A percentile compares a stretch with the other conserved stretches of the same genome.
Conservation (phyloP, 2,888 invertebrate genomes). For the Lasius platythorax region DNA sequence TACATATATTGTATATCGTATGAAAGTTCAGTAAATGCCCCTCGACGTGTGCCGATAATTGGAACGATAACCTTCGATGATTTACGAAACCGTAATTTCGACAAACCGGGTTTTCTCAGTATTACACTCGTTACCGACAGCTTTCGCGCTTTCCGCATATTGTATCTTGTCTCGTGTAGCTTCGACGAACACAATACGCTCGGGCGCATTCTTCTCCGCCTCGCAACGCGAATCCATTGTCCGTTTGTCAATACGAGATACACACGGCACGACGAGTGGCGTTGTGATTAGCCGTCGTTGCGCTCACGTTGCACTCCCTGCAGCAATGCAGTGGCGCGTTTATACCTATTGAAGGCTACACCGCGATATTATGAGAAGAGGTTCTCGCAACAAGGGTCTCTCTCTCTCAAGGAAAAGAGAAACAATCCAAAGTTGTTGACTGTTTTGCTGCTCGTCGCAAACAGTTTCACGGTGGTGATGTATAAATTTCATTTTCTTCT, state of each 20-base stretch:
- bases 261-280: constrained; percentile 61
- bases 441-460: neutral
- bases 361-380: neutral
- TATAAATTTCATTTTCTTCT: neutral
- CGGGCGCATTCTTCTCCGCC: constrained; percentile 5
- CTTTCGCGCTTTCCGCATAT: constrained; percentile 17
- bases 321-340: constrained; percentile 16
- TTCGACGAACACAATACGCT: neutral
- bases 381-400: constrained; percentile 10
- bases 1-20: neutral
- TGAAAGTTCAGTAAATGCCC: neutral
- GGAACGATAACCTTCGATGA: neutral
- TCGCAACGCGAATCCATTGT: constrained; percentile 74
- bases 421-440: neutral
- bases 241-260: constrained; percentile 77
- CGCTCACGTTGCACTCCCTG: constrained; percentile 56
- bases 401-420: neutral
- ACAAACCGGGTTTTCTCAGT: constrained; percentile 6
- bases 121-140: neutral
- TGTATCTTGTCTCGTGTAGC: neutral
- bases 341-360: constrained; percentile 40
- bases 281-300: constrained; percentile 51
- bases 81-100: neutral
- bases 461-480: neutral
- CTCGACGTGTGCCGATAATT: neutral